A percentile compares a stretch with the other conserved stretches of the same genome.
phyloP scores from a whole-genome alignment of 1,140 invertebrate species.

The Coptotermes formosanus region DNA sequence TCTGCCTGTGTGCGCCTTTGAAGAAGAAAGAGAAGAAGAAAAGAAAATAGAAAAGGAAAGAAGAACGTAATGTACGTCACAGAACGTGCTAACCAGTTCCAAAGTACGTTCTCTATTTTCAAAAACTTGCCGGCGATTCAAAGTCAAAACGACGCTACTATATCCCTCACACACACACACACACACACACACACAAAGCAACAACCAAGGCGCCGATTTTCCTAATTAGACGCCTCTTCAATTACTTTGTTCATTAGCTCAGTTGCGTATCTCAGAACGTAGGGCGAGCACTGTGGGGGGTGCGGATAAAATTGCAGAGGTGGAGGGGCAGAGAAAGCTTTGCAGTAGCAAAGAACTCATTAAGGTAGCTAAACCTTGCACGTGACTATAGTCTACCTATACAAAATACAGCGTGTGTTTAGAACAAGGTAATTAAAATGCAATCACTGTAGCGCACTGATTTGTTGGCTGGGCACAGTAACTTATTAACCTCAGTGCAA shows the following conservation, averaged over 20 bases:
- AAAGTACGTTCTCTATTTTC: no score
- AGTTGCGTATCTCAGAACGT: background rate
- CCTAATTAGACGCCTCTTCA: background rate
- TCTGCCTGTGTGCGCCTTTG: no score
- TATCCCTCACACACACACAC: background rate
- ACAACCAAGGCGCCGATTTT: background rate
- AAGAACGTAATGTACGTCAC: no score
- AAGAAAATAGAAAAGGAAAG: no score
- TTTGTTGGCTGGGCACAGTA: background rate
- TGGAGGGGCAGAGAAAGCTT: background rate
- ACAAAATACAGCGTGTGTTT: background rate
- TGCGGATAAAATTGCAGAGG: background rate
- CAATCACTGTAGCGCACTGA: background rate
- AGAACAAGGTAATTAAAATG: slow-evolving; percentile 14
- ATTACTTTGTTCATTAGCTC: slow-evolving; percentile 5
- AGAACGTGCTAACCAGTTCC: no score
- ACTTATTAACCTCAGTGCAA: slow-evolving; percentile 4
- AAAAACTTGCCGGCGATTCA: no score
- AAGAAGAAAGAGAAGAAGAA: no score
- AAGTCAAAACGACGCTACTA: background rate
- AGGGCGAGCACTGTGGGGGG: background rate
- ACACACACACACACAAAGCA: background rate
- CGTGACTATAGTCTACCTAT: background rate
- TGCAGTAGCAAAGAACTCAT: slow-evolving; percentile 1
- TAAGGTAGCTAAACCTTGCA: background rate